These are phyloP conservation scores for Cataglyphis livida DNA, from an alignment of 2,888 invertebrate species.

Conservation along the genomic window DNA sequence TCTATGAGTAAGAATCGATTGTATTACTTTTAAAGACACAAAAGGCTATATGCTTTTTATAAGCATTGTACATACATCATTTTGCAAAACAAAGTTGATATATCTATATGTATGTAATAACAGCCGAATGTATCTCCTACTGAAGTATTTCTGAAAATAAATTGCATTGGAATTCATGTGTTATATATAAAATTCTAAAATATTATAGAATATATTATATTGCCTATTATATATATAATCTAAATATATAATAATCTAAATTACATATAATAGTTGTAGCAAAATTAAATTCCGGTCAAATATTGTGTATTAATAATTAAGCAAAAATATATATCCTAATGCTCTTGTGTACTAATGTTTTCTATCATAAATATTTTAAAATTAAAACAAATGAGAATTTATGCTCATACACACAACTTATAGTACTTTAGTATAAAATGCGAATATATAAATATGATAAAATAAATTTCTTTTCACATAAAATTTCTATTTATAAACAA, in stretches of 20 bases:
- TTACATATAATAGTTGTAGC: neutral
- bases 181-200: neutral
- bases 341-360: neutral
- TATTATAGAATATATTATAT: neutral
- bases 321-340: neutral
- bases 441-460: neutral
- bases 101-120: neutral
- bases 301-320: neutral
- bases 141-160: constrained; percentile 7
- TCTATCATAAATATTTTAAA: neutral
- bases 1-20: neutral
- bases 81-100: constrained; percentile 4
- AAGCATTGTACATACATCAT: neutral
- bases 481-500: neutral
- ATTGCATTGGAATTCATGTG: neutral
- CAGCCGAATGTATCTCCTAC: neutral
- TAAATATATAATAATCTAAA: neutral
- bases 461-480: neutral
- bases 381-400: neutral
- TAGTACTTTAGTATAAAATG: neutral
- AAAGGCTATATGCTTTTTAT: neutral
- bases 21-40: constrained; percentile 16
- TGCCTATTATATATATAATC: neutral
- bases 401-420: neutral
- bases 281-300: neutral